Percentiles rank a stretch among this genome's conserved stretches.
Conservation (phyloP, 2,113 vertebrate genomes). For the Hydropotes inermis region DNA sequence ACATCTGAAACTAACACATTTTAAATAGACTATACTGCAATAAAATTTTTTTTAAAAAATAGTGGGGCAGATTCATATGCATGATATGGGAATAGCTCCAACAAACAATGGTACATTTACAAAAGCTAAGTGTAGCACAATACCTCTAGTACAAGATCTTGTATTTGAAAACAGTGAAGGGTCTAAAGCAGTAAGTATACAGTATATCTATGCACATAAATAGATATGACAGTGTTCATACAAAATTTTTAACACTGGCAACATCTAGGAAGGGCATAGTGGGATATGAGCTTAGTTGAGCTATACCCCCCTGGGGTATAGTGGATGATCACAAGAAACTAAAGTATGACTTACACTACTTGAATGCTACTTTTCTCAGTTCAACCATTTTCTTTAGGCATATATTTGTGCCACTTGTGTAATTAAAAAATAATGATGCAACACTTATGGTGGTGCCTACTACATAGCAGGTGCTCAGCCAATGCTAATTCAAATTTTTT, state of each 20-base stretch:
- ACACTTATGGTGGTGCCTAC: not conserved
- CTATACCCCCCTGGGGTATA: accelerated
- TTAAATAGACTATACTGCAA: not conserved
- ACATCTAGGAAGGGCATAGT: not conserved
- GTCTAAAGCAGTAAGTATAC: not conserved
- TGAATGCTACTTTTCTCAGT: not conserved
- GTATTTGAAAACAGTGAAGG: not conserved
- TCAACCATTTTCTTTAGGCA: not conserved
- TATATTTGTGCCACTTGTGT: not conserved
- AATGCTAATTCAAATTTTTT: not conserved
- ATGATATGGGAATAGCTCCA: not conserved
- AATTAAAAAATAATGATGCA: not conserved
- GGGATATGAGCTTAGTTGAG: too few relatives aligned
- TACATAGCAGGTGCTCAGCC: not conserved
- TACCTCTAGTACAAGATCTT: not conserved
- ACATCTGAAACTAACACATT: not conserved
- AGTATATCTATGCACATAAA: not conserved
- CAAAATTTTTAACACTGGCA: not conserved
- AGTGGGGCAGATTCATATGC: not conserved
- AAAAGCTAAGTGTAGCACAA: not conserved
- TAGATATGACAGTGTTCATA: not conserved
- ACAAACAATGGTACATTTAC: not conserved
- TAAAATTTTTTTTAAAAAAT: not conserved
- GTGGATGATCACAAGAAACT: not conserved
- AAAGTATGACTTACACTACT: not conserved